Percentiles rank a stretch among this genome's conserved stretches.
Evolutionary conservation across 2,888 invertebrate species (phyloP).

Genomic region (Kuschelorhynchus macadamiae): DNA sequence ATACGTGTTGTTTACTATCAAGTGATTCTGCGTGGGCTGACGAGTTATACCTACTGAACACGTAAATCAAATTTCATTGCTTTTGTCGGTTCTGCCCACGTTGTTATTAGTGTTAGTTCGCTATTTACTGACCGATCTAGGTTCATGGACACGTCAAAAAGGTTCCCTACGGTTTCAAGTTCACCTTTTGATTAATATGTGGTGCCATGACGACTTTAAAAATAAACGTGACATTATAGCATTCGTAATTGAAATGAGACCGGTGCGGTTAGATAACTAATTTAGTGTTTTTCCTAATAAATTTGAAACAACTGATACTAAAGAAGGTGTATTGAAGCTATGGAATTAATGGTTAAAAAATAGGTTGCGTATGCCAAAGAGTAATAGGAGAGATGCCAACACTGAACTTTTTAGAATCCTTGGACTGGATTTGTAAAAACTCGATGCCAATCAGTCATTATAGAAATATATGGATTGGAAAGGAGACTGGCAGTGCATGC

Average conservation of each 20-base stretch:
- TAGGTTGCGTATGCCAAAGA: no score
- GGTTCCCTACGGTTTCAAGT: conserved; percentile 33
- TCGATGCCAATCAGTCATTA: no score
- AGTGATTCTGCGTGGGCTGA: conserved; percentile 11
- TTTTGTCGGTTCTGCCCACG: conserved; percentile 25
- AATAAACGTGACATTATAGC: background rate
- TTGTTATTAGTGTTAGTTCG: conserved; percentile 14
- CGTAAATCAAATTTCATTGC: conserved; percentile 37
- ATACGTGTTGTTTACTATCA: conserved; percentile 7
- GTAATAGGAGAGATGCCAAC: no score
- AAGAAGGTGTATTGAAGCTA: no score
- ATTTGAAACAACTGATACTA: no score
- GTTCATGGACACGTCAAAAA: conserved; percentile 34
- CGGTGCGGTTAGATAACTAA: no score
- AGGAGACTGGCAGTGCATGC: no score
- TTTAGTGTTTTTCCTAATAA: no score
- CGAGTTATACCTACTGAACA: conserved; percentile 17
- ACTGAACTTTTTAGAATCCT: no score
- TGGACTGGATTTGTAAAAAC: no score
- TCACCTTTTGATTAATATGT: conserved; percentile 25
- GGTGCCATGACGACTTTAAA: conserved; percentile 4
- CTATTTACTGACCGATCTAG: conserved; percentile 17
- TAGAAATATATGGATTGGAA: no score
- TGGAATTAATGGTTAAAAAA: no score
- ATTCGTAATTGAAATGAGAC: background rate